Base-by-base conservation (phyloP, 1,140 invertebrate genomes). In the Rhyzopertha dominica region DNA sequence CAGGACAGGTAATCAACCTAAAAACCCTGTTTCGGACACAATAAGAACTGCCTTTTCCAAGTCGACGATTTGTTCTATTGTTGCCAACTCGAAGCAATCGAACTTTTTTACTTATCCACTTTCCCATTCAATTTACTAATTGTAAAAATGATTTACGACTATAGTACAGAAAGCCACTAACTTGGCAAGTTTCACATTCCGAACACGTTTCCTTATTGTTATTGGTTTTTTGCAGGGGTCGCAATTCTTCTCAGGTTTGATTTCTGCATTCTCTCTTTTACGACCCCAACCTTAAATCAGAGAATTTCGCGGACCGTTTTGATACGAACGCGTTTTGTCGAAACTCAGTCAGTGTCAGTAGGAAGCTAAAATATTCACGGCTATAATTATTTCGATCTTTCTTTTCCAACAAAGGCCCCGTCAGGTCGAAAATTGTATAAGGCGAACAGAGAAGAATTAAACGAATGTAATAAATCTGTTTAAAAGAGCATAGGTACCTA, bases 101-200 rank as follows among this genome's bases (percentile, higher is more conserved):
- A 13, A 13, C n/a, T 13, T 34, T 34, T 34, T 17, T 34, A 14
- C 32, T 34, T 34, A 17, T 34, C 32, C 12, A 34, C 32, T 34
- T 34, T 34, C 19, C 32, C 32, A 17, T 34, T 34, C 32, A 34
- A 34, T 34, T 34, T 34, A 34, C 32, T 34, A 34, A 34, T 34
- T 34, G n/a, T 14, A n/a, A 17, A 34, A 34, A 34, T 34, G 32
- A 34, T 34, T 34, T 34, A 34, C 32, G 32, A 17, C 32, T 10
- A 18, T 17, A 10, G 10, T 34, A 10, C n/a, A 17, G 19, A 34
- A 34, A 9, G 10, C 10, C 32, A 17, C 10, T 34, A 2, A 17
- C 16, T 18, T 18, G 32, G 14, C 14, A 34, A 13, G 24, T 13
- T 34, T 34, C 19, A 34, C 32, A 34, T 34, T 34, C 32, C n/a